Conservation (phyloP, 1,140 invertebrate species). For the Brachionus sp. region DNA sequence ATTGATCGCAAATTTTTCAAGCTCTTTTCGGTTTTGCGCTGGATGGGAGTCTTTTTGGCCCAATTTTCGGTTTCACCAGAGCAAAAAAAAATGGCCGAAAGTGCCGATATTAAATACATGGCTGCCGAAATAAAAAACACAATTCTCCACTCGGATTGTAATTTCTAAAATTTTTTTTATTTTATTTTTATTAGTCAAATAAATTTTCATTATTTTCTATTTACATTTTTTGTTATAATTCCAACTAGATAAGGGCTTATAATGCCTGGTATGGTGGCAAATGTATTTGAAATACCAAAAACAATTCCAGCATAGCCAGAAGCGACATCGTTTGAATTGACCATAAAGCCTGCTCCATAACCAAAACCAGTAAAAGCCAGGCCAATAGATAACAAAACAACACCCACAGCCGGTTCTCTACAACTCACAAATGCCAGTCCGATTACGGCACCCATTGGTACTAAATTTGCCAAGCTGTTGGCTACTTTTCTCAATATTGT, state of each 20-base stretch:
- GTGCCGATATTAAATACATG: background rate
- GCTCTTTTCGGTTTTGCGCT: constrained; percentile 33
- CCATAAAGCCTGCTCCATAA: constrained; percentile 45
- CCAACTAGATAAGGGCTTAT: constrained; percentile 59
- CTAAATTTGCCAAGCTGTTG: constrained; percentile 17
- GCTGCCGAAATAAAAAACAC: constrained; percentile 38
- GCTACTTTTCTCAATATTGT: constrained; percentile 31
- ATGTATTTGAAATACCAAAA: constrained; percentile 79
- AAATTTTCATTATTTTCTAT: background rate
- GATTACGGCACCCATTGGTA: constrained; percentile 9
- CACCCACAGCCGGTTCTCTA: background rate
- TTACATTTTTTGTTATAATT: constrained; percentile 45
- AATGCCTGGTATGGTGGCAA: constrained; percentile 80
- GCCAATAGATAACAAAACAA: constrained; percentile 27
- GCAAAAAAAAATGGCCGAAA: constrained; percentile 36
- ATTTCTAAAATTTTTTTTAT: background rate
- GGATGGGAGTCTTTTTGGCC: constrained; percentile 35
- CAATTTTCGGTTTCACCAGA: constrained; percentile 19
- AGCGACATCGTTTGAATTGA: constrained; percentile 48
- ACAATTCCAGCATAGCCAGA: constrained; percentile 66
- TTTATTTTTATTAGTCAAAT: background rate
- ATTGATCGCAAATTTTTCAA: constrained; percentile 31
- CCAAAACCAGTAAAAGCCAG: constrained; percentile 39
- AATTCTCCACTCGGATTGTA: constrained; percentile 43
- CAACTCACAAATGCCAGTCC: constrained; percentile 23